Percentiles rank a stretch among this genome's conserved stretches.
Conservation (phyloP, 2,888 invertebrate species). For the Euphydryas editha region DNA sequence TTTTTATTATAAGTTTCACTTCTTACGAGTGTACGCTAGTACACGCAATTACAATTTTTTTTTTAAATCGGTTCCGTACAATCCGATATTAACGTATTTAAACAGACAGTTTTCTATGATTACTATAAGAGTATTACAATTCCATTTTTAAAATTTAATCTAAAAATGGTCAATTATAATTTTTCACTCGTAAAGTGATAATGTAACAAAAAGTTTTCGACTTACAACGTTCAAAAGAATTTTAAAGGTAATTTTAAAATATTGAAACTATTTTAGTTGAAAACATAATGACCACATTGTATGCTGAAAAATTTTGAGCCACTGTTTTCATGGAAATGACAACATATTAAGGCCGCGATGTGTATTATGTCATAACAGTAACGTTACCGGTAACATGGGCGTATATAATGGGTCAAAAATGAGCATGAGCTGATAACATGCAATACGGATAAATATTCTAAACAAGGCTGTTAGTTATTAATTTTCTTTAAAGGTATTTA, state of each 20-base stretch:
- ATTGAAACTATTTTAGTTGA: neutral
- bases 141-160: neutral
- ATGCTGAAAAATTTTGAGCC: constrained; percentile 8
- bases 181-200: neutral
- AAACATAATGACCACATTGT: constrained; percentile 7
- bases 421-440: no score
- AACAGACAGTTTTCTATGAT: no score
- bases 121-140: no score
- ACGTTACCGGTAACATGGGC: neutral
- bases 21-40: no score
- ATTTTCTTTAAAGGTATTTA: no score
- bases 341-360: constrained; percentile 5
- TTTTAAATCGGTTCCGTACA: no score
- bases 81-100: no score
- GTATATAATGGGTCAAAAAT: no score
- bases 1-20: no score
- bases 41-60: no score
- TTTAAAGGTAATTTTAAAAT: constrained; percentile 5
- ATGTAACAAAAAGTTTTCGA: neutral
- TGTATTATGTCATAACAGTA: neutral
- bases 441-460: no score
- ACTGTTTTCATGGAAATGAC: constrained; percentile 4
- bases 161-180: neutral
- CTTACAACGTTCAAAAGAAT: neutral
- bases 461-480: no score